Conservation (phyloP, 2,888 invertebrate species). For the Taphrorychus bicolor region DNA sequence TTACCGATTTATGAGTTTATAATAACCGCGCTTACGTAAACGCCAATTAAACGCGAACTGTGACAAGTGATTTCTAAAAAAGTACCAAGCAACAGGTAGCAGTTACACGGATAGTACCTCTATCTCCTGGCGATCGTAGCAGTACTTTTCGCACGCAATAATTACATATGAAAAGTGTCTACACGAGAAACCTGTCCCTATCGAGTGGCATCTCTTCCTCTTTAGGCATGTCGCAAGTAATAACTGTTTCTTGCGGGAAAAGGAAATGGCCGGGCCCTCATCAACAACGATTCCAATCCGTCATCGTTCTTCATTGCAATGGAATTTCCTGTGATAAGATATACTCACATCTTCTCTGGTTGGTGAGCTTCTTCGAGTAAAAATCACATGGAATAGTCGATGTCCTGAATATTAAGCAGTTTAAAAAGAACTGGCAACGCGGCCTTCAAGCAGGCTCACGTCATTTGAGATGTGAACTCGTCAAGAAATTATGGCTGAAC, state of each 20-base stretch:
- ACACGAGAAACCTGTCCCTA: slow-evolving; percentile 4
- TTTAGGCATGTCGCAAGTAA: background rate
- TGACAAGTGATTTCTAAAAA: background rate
- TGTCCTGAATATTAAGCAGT: no score
- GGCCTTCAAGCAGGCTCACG: no score
- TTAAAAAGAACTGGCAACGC: no score
- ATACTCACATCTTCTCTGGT: no score
- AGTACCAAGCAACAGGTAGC: background rate
- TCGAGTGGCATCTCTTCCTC: background rate
- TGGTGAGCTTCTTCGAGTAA: no score
- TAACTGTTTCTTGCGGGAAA: slow-evolving; percentile 1
- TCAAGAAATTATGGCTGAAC: no score
- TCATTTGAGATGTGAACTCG: no score
- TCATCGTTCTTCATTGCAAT: no score
- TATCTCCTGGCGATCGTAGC: background rate
- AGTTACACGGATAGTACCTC: slow-evolving; percentile 1
- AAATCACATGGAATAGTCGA: no score
- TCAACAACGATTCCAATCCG: no score
- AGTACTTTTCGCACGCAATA: slow-evolving; percentile 3
- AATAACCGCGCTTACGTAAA: background rate
- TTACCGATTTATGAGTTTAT: background rate
- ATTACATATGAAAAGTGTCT: background rate
- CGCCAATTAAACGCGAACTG: background rate
- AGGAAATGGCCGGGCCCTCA: background rate
- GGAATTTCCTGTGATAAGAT: no score